Evolutionary conservation across 2,113 vertebrate species (phyloP).

Genomic region (Lonchura striata): DNA sequence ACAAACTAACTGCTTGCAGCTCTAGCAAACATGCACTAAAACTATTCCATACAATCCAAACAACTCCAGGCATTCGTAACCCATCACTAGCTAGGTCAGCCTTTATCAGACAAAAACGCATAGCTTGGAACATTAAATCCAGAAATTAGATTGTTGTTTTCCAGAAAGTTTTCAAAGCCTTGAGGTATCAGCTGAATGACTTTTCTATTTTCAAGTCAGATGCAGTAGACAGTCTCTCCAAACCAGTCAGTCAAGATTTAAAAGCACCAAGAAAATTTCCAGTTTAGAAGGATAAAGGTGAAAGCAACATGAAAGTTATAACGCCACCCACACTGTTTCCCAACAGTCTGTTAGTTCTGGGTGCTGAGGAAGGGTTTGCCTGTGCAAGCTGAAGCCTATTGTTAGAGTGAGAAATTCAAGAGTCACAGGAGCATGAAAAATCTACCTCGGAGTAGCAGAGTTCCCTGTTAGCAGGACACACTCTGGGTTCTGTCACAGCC

Average conservation of each 20-base stretch:
- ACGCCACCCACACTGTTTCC: not conserved
- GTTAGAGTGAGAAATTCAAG: not conserved
- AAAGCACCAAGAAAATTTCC: not conserved
- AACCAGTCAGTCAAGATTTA: not conserved
- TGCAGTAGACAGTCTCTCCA: accelerated
- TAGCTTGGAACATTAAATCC: constrained; percentile 51
- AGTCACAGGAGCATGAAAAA: not conserved
- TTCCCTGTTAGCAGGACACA: not conserved
- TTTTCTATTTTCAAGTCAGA: not conserved
- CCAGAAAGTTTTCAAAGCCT: constrained; percentile 18
- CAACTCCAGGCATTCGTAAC: constrained; percentile 46
- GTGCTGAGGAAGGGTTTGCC: not conserved
- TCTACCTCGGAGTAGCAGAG: not conserved
- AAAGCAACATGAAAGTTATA: not conserved
- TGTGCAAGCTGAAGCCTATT: not conserved
- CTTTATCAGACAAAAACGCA: constrained; percentile 45
- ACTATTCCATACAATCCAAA: not conserved
- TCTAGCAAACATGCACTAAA: constrained; percentile 7
- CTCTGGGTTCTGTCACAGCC: not conserved
- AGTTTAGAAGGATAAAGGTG: not conserved
- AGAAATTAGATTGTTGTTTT: constrained; percentile 42
- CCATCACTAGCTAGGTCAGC: constrained; percentile 33
- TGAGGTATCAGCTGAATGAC: not conserved
- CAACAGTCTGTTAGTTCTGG: not conserved
- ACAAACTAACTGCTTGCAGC: not conserved